Evolutionary conservation across 2,797 vertebrate genomes (phyloP).

Genomic region (Anguilla anguilla): DNA sequence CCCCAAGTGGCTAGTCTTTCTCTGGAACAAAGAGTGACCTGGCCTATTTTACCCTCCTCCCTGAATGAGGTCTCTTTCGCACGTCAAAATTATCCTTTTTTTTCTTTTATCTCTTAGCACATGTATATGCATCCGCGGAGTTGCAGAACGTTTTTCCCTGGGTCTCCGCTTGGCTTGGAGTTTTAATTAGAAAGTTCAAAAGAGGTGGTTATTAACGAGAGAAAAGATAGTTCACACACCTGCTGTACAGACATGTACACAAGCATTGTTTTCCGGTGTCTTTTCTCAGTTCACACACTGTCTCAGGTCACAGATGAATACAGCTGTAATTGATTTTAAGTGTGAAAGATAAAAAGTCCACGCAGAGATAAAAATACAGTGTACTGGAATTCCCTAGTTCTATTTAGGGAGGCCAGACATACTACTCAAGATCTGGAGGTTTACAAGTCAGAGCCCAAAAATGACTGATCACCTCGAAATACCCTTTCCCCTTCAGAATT

Average conservation of each 20-base stretch:
- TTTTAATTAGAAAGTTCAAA: conserved; percentile 40
- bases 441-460: background rate
- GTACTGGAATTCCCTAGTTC: background rate
- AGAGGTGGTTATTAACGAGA: background rate
- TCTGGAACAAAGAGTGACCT: background rate
- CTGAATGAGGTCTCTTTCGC: background rate
- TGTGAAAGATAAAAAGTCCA: too few species aligned
- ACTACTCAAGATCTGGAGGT: background rate
- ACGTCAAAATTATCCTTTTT: background rate
- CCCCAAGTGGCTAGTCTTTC: background rate
- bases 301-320: too few species aligned
- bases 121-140: background rate
- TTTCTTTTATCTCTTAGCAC: background rate
- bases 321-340: too few species aligned
- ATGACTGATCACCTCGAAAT: background rate
- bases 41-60: background rate
- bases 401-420: background rate
- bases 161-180: background rate
- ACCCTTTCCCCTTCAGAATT: background rate
- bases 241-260: background rate
- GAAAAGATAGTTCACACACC: background rate
- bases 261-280: too few species aligned
- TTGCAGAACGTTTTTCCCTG: conserved; percentile 2
- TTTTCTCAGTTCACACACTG: too few species aligned
- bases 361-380: background rate